Evolutionary conservation across 2,888 invertebrate species (phyloP), one percentile per base, ranked within the genome.

Genomic region (Andricus curvator): DNA sequence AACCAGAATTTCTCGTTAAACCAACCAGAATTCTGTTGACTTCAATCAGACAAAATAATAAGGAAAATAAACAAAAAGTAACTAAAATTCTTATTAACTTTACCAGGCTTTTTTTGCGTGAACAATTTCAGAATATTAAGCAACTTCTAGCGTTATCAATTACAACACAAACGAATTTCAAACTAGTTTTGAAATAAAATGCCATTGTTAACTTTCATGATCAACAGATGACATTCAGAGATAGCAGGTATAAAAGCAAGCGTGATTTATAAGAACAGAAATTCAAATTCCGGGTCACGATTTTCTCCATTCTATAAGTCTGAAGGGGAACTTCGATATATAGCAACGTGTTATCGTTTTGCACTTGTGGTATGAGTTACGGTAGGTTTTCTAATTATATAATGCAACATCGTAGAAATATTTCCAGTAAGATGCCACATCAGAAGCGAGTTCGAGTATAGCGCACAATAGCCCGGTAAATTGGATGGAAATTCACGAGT

Each of bases 401-500:
- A 33, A 51, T 33, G n/a, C 33, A 74, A 56, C 13, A 33, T 51
- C 33, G 33, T 56, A 20, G 33, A 74, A 74, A 74, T 33, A 33
- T 74, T n/a, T 56, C 33, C n/a, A 29, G 13, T 48, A 17, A n/a
- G 33, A 51, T 13, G 48, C 44, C 15, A 70, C 17, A 51, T 22
- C 25, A 70, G 20, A 70, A 29, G 20, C 29, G 74, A n/a, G 37
- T 74, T 74, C 56, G n/a, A 60, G 33, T 33, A 48, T 5, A 74
- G 11, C 33, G 37, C 60, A 83, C 80, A 80, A 84, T 81, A 79
- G 25, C 74, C 65, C 25, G 48, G 80, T 60, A 84, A 84, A 82
- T 82, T 82, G 84, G 80, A 85, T 84, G 82, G 80, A 83, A 85
- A 86, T 82, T 84, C 82, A 66, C 51, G 77, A 82, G 60, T 70